Percentiles rank a stretch among this genome's conserved stretches.
Conservation (phyloP, 2,888 invertebrate species). For the Drosophila kambysellisi region DNA sequence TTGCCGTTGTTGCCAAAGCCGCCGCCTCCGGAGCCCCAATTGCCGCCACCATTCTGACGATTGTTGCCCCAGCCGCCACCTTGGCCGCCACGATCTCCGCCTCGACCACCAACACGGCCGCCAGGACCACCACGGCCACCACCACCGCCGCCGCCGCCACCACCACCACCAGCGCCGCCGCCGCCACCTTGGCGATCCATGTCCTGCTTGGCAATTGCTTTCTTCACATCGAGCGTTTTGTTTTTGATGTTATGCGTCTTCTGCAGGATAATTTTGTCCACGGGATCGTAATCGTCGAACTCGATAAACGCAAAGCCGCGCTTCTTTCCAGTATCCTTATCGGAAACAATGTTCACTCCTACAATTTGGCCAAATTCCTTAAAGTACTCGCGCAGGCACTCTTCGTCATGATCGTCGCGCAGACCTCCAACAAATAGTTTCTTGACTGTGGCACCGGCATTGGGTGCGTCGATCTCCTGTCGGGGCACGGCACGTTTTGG, state of each 20-base stretch:
- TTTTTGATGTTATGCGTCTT: slow-evolving; percentile 93
- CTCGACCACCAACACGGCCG: slow-evolving; percentile 86
- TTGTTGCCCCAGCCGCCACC: slow-evolving; percentile 74
- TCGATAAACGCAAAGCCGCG: slow-evolving; percentile 98
- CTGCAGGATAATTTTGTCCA: slow-evolving; percentile 94
- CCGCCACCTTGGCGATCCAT: slow-evolving; percentile 88
- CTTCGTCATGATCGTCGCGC: slow-evolving; percentile 96
- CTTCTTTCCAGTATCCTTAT: slow-evolving; percentile 96
- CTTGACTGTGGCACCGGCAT: slow-evolving; percentile 96
- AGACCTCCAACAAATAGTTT: slow-evolving; percentile 97
- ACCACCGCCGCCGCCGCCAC: slow-evolving; percentile 85
- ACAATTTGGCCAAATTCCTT: slow-evolving; percentile 92
- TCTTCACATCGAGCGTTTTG: slow-evolving; percentile 95
- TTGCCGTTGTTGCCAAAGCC: slow-evolving; percentile 73
- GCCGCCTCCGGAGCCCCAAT: slow-evolving; percentile 81
- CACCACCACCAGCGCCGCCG: slow-evolving; percentile 86
- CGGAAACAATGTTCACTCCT: slow-evolving; percentile 95
- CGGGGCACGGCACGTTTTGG: slow-evolving; percentile 98
- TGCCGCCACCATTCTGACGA: slow-evolving; percentile 86
- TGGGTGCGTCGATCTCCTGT: slow-evolving; percentile 95
- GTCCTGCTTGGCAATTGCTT: slow-evolving; percentile 95
- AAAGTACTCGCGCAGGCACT: slow-evolving; percentile 93
- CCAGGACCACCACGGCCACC: slow-evolving; percentile 83
- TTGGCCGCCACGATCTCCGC: slow-evolving; percentile 85
- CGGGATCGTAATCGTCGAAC: slow-evolving; percentile 98